Evolutionary conservation across 1,140 invertebrate genomes (phyloP).

Genomic region (Bombus consobrinus): DNA sequence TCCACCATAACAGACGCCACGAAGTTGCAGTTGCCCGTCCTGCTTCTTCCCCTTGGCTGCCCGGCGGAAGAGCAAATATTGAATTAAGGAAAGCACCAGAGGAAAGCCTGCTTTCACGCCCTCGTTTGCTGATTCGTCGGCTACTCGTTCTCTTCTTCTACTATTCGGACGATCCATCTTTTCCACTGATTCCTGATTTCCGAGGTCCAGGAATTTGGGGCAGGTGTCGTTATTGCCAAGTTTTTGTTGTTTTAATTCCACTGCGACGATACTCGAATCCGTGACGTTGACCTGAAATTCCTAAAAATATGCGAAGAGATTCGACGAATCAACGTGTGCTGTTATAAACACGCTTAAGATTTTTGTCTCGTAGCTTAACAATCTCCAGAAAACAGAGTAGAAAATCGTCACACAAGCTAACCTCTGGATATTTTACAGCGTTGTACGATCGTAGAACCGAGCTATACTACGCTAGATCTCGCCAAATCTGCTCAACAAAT

Average conservation of each 20-base stretch:
- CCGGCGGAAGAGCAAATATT: slow-evolving; percentile 60
- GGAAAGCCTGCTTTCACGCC: slow-evolving; percentile 36
- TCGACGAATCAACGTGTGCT: too few species aligned
- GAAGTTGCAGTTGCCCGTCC: neutral
- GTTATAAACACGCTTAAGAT: too few species aligned
- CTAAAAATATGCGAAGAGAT: too few species aligned
- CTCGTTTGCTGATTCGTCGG: slow-evolving; percentile 48
- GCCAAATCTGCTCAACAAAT: neutral
- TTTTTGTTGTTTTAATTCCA: too few species aligned
- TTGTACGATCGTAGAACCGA: neutral
- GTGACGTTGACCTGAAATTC: too few species aligned
- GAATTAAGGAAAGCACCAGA: slow-evolving; percentile 46
- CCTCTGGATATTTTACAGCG: too few species aligned
- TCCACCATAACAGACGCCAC: slow-evolving; percentile 51
- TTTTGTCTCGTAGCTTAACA: too few species aligned
- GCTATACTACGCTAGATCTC: neutral
- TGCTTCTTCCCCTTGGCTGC: neutral
- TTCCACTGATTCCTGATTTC: too few species aligned
- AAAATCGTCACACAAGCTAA: too few species aligned
- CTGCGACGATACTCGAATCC: too few species aligned
- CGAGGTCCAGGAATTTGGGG: neutral
- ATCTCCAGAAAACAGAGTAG: too few species aligned
- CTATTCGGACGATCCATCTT: neutral
- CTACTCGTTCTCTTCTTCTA: slow-evolving; percentile 38
- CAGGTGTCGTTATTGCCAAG: neutral